Evolutionary conservation across 2,888 invertebrate species (phyloP).

Genomic region (Blera fallax): DNA sequence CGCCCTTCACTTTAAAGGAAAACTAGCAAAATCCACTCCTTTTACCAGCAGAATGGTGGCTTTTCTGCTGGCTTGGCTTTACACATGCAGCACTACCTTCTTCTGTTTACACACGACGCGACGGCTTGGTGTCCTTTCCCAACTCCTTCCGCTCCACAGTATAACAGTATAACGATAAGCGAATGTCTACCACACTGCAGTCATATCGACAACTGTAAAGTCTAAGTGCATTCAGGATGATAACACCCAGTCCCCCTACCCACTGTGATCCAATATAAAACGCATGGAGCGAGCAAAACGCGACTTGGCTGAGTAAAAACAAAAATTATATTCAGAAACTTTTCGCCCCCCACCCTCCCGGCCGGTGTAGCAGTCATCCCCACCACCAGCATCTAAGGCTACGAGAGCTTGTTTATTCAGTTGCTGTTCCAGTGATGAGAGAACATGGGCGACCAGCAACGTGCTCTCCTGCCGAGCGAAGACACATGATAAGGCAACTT

Average conservation of each 20-base stretch:
- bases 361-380: no score
- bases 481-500: conserved; percentile 59
- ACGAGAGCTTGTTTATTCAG: conserved; percentile 42
- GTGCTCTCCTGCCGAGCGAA: conserved; percentile 27
- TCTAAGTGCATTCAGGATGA: conserved; percentile 42
- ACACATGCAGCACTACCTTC: conserved; percentile 3
- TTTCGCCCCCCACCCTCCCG: not conserved
- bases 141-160: not conserved
- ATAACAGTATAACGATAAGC: conserved; percentile 14
- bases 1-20: not conserved
- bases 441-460: conserved; percentile 27
- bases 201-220: conserved; percentile 50
- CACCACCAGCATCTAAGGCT: conserved; percentile 32
- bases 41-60: not conserved
- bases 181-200: conserved; percentile 17
- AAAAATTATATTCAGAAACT: conserved; percentile 44
- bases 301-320: conserved; percentile 24
- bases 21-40: not conserved
- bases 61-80: conserved; percentile 1
- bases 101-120: not conserved
- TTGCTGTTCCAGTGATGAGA: conserved; percentile 39
- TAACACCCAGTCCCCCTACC: conserved; percentile 20
- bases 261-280: conserved; percentile 34
- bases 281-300: conserved; percentile 36
- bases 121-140: not conserved